Base-by-base conservation (phyloP, 1,140 invertebrate species). In the Sycobia sp. region DNA sequence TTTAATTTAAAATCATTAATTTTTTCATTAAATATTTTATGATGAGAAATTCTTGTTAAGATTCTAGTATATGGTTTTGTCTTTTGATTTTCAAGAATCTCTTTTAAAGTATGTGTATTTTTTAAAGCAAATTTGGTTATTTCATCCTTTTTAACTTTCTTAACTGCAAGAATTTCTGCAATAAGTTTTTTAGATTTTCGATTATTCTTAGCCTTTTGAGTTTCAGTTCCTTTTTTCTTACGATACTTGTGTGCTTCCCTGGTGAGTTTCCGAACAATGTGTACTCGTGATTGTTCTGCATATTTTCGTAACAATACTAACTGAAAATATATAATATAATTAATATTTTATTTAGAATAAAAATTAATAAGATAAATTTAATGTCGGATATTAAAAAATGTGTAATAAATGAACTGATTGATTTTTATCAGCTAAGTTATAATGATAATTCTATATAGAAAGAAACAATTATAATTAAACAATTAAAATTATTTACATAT, bases 71-170 rank as follows among this genome's bases (percentile, higher is more conserved):
- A 56, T 8, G 61, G 41, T 39, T 69, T 59, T 0, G 68, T 50
- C 0, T 44, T 60, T 16, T 44, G 3, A 61, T 78, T 67, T 22
- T 66, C 43, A 22, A 78, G 66, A 47, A 80, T 64, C 25, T 75
- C 56, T 9, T 70, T 34, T 7, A 72, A 18, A 1, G 39, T 47
- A 50, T 59, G 66, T 0, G 29, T 67, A 54, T 74, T 73, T 11
- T 49, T 51, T 4, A 81, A 69, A 2, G 66, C 75, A 68, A 74
- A 81, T 69, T 67, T 78, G 1, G 75, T 71, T 43, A 80, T 68
- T 3, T 77, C 75, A 55, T 81, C 78, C 1, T 76, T 72, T 50
- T 78, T 75, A 1, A 79, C 54, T 11, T 43, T 66, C 63, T 82
- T 82, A 0, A 76, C 11, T 0, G 71, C 68, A 0, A 66, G 20